phyloP scores from a whole-genome alignment of 2,888 invertebrate genomes.

The Oscheius sp. region DNA sequence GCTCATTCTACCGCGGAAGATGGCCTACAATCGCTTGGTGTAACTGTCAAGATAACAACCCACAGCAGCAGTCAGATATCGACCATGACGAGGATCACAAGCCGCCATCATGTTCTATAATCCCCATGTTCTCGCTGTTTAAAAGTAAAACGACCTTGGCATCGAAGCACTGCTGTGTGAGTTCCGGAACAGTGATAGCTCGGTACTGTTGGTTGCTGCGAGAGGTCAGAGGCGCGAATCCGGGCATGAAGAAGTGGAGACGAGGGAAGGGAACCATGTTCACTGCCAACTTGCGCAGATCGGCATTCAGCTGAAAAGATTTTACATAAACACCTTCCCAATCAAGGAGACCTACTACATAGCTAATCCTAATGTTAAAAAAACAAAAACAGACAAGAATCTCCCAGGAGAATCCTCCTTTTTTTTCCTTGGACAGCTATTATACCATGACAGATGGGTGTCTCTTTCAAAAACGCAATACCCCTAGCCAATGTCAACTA shows the following conservation, averaged over 20 bases:
- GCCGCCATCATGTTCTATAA: conserved; percentile 78
- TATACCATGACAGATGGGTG: too few species aligned
- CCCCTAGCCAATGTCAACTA: too few species aligned
- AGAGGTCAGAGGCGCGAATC: conserved; percentile 74
- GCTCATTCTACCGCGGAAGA: conserved; percentile 10
- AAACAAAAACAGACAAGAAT: too few species aligned
- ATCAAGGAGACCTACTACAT: too few species aligned
- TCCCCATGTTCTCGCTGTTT: too few species aligned
- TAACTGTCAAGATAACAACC: too few species aligned
- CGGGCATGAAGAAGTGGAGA: conserved; percentile 78
- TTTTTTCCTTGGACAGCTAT: too few species aligned
- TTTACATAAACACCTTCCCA: too few species aligned
- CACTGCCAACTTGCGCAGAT: conserved; percentile 82
- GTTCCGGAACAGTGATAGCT: conserved; percentile 80
- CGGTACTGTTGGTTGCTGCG: conserved; percentile 76
- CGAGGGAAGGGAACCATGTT: conserved; percentile 96
- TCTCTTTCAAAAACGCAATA: too few species aligned
- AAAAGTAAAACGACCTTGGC: conserved; percentile 70
- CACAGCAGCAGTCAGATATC: conserved; percentile 79
- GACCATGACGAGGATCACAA: conserved; percentile 77
- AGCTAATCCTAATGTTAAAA: too few species aligned
- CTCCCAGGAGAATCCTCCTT: too few species aligned
- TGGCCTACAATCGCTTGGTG: neutral
- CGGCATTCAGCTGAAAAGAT: conserved; percentile 83
- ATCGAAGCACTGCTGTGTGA: conserved; percentile 81